phyloP scores from a whole-genome alignment of 2,113 vertebrate species.

The Phainopepla nitens region DNA sequence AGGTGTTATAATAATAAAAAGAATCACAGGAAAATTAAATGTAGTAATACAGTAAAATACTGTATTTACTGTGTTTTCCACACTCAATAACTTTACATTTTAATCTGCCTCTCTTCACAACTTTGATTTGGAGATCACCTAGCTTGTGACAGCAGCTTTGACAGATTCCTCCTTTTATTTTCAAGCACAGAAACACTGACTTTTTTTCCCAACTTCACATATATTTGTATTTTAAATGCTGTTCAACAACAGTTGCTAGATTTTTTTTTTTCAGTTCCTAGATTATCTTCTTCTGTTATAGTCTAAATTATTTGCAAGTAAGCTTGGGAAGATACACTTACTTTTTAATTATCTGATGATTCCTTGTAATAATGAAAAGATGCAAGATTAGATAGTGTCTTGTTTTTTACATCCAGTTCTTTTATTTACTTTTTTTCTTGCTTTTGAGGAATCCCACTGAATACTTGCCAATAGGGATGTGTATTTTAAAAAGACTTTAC shows the following conservation, averaged over 20 bases:
- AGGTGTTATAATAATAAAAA: not conserved
- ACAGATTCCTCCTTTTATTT: not conserved
- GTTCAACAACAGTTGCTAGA: fast-evolving
- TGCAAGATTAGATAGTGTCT: not conserved
- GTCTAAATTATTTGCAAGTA: not conserved
- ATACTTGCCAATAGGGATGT: not conserved
- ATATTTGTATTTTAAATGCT: not conserved
- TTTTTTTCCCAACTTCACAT: not conserved
- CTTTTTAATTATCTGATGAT: not conserved
- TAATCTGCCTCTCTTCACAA: not conserved
- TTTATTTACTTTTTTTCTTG: not conserved
- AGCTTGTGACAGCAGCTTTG: not conserved
- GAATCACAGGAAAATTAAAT: not conserved
- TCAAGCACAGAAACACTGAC: not conserved
- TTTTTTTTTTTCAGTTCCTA: not conserved
- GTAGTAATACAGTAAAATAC: not conserved
- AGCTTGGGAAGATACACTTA: not conserved
- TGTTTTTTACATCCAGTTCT: not conserved
- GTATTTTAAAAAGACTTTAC: not conserved
- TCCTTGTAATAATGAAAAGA: not conserved
- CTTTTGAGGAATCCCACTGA: not conserved
- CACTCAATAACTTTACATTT: not conserved
- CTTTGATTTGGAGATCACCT: not conserved
- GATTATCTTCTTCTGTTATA: not conserved
- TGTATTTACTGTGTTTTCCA: not conserved